Base-by-base conservation (phyloP, 2,797 vertebrate genomes). In the Pangasius macronema region DNA sequence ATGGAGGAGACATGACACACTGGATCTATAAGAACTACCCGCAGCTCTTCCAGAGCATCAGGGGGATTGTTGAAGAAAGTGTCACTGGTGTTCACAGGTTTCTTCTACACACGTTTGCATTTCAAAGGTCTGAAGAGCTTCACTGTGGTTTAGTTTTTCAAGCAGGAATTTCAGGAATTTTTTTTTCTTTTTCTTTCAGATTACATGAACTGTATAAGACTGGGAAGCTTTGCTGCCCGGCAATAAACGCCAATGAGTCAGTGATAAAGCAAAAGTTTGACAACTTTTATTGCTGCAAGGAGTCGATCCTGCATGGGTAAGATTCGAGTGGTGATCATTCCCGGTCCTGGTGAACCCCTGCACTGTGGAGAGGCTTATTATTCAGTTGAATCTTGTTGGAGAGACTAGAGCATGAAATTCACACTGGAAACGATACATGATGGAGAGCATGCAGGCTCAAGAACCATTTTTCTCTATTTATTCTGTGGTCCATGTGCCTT, bases 221-320 rank as follows among this genome's bases (percentile, higher is more conserved):
- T 0, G 97, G 97, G 49, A 96, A 94, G 84, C 95, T 98, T 55
- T 97, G 96, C 42, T 95, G 97, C 85, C 97, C 98, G 4, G 97
- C 97, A 83, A 98, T 99, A 94, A 98, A 99, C 7, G 96, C 98
- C 85, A 99, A 98, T 1, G 97, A 99, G 91, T 99, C 98, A 0
- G 97, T 99, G 89, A 98, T 97, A 77, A 99, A 99, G 91, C 98
- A 98, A 94, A 99, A 98, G 90, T 98, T 98, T 91, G 97, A 99
- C 94, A 98, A 97, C 94, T 95, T 98, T 9, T 99, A 99, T 93
- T 97, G 97, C 94, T 98, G 98, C 96, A 95, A 97, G 84, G 98
- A 99, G 93, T 99, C 97, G 77, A 96, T 99, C 92, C 93, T 99
- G 91, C 97, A 98, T 0, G 97, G 98, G 98, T 99, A 95, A 3